Evolutionary conservation across 2,888 invertebrate species (phyloP), one percentile per base, ranked within the genome.

Genomic region (Ptychoptera contaminata): DNA sequence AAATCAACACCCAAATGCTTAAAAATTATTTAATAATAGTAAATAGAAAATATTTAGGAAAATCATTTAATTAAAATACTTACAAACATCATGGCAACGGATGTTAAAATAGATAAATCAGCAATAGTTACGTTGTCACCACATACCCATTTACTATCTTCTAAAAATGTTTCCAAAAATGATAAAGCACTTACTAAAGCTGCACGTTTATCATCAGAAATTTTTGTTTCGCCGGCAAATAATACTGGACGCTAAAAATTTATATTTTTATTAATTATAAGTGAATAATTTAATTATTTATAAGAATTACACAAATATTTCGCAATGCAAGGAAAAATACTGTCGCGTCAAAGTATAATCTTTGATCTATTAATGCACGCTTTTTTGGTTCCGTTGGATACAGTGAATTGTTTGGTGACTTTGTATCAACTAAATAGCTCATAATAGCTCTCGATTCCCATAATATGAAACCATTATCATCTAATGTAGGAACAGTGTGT

Each of bases 391-490:
- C 75, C 49, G 67, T 70, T 1, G 80, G 79, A 58, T 78, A 79
- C 16, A 77, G 61, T 34, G 60, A 57, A 47, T 73, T 73, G 52
- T 74, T 70, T 6, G 49, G 46, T 16, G 42, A 31, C 55, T 72
- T 74, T 1, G 69, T 74, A 57, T 71, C 70, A 1, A 71, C 74
- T 49, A 80, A 65, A 57, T 80, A 81, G 40, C 69, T 62, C 4
- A 72, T 69, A 47, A 79, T 79, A 8, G 79, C 78, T 34, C 75
- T 70, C 52, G 78, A 77, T 58, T 81, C 81, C 77, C 78, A 79
- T 40, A 81, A 49, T 11, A 70, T 58, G 55, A 78, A 77, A 10
- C 76, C 78, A 46, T 74, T 70, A 56, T 81, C 81, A 16, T 75
- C 73, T 46, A 82, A 62, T 8, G 80, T 79, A 8, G 81, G 81